A percentile compares a stretch with the other conserved stretches of the same genome.
These are phyloP conservation scores for Anthopleura xanthogrammica DNA, from an alignment of 92 coral and sea anemone genomes.

Conservation along the genomic window DNA sequence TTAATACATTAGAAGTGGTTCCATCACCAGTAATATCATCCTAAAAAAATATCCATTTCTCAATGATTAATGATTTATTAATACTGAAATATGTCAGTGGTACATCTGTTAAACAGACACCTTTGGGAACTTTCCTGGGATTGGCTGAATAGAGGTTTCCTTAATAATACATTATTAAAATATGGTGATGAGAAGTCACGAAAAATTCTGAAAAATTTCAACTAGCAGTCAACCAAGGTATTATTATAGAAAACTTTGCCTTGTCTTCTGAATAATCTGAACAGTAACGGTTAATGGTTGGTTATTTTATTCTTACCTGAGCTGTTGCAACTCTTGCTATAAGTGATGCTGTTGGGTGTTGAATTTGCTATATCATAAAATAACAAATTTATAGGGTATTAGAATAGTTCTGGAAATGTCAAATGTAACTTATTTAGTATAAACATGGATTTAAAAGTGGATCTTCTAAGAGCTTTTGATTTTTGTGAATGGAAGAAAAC, in stretches of 20 bases:
- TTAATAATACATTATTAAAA: no score
- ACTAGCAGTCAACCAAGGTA: no score
- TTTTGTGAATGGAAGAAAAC: no score
- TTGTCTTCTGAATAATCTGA: no score
- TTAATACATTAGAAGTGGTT: conserved; percentile 96
- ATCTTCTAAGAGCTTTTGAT: no score
- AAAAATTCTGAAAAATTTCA: no score
- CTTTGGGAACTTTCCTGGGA: no score
- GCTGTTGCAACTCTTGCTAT: conserved; percentile 99
- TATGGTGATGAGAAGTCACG: no score
- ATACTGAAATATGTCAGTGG: background rate
- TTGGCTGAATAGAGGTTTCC: no score
- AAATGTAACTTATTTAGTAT: no score
- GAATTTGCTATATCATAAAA: conserved; percentile 77
- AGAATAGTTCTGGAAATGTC: background rate
- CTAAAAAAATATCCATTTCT: conserved; percentile 28
- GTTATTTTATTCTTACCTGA: conserved; percentile 49
- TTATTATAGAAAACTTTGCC: no score
- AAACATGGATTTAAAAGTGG: background rate
- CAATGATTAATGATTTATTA: background rate
- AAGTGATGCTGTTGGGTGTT: conserved; percentile 98
- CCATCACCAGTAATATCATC: conserved; percentile 99
- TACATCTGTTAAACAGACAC: background rate
- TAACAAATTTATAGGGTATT: background rate
- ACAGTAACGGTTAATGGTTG: background rate